phyloP scores from a whole-genome alignment of 2,888 invertebrate genomes.

The Caenorhabditis angaria region DNA sequence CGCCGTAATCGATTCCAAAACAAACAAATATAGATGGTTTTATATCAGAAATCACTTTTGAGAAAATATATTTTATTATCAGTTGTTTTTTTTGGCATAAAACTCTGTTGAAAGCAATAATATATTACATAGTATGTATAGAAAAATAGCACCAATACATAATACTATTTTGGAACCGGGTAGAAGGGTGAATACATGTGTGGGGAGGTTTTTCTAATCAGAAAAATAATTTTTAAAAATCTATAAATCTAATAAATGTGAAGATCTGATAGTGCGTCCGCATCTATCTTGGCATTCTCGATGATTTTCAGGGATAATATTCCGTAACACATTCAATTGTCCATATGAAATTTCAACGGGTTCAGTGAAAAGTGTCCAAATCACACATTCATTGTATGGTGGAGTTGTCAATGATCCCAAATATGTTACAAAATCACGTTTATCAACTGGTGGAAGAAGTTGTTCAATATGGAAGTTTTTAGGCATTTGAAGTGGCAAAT shows the following conservation, averaged over 20 bases:
- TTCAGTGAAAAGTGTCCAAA: conserved; percentile 73
- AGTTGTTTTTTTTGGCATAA: too few relatives aligned
- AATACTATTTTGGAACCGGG: too few relatives aligned
- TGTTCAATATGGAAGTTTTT: conserved; percentile 44
- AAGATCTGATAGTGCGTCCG: conserved; percentile 57
- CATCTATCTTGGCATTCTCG: conserved; percentile 60
- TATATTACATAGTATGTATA: too few relatives aligned
- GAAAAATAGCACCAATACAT: too few relatives aligned
- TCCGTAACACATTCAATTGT: conserved; percentile 58
- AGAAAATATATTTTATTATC: not conserved
- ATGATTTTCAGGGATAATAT: conserved; percentile 58
- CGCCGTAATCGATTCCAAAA: not conserved
- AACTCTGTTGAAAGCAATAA: too few relatives aligned
- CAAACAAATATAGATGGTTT: too few relatives aligned
- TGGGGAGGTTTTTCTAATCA: not conserved
- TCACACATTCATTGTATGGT: conserved; percentile 73
- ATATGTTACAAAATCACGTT: conserved; percentile 73
- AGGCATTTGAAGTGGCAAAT: conserved; percentile 42
- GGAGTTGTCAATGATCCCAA: conserved; percentile 73
- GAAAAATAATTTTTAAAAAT: conserved; percentile 1
- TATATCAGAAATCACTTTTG: not conserved
- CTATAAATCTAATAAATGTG: conserved; percentile 34
- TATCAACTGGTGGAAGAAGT: conserved; percentile 48
- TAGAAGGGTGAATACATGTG: not conserved
- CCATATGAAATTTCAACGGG: conserved; percentile 71